A percentile compares a stretch with the other conserved stretches of the same genome.
Evolutionary conservation across 2,113 vertebrate species (phyloP).

Genomic region (Balaeniceps rex): DNA sequence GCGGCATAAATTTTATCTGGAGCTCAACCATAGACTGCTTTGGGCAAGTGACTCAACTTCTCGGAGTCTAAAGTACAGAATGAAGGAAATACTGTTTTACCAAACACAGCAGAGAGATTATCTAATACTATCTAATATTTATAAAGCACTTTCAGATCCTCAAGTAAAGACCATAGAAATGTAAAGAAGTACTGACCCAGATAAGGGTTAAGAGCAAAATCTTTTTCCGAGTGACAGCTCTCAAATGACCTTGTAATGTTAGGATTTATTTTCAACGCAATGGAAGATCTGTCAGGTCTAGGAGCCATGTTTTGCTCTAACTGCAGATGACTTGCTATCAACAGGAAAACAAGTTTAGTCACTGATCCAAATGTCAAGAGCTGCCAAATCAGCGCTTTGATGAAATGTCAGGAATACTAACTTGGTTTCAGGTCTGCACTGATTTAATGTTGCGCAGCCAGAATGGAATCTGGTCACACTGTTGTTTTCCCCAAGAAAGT

Average conservation of each 20-base stretch:
- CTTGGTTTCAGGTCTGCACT: neutral
- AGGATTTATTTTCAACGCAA: slow-evolving; percentile 30
- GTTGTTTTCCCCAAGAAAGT: neutral
- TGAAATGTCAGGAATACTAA: slow-evolving; percentile 39
- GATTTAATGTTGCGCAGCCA: neutral
- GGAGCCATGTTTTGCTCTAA: neutral
- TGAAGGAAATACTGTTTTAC: neutral
- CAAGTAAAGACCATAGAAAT: neutral
- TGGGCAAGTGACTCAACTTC: neutral
- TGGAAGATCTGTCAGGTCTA: slow-evolving; percentile 1
- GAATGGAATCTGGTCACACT: slow-evolving; percentile 4
- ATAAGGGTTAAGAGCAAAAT: slow-evolving; percentile 10
- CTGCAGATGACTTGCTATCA: slow-evolving; percentile 35
- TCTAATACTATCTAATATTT: neutral
- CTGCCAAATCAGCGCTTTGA: slow-evolving; percentile 38
- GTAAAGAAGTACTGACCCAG: slow-evolving; percentile 1
- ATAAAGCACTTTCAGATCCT: slow-evolving; percentile 5
- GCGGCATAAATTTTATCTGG: neutral
- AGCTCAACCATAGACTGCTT: neutral
- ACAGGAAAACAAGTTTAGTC: slow-evolving; percentile 52
- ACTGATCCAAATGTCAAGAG: slow-evolving; percentile 45
- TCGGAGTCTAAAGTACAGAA: neutral
- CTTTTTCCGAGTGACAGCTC: slow-evolving; percentile 4
- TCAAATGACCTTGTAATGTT: slow-evolving; percentile 25
- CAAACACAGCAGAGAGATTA: neutral